Conservation (phyloP, 2,888 invertebrate species). For the Proisotoma minuta region DNA sequence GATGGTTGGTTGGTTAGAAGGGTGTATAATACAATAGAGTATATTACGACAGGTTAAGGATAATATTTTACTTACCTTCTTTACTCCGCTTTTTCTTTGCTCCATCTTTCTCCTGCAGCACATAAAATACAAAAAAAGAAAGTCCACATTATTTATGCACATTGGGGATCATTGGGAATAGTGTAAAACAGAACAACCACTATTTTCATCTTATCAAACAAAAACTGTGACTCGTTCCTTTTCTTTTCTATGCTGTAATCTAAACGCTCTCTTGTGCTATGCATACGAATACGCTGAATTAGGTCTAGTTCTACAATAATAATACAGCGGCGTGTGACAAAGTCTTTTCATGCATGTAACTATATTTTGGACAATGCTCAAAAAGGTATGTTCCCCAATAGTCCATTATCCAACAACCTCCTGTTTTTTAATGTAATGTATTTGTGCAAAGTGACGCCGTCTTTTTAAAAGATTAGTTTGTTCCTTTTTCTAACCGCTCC, state of each 20-base stretch:
- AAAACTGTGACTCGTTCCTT: background rate
- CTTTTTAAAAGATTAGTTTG: too few species aligned
- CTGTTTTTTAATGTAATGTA: too few species aligned
- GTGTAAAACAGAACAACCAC: slow-evolving; percentile 19
- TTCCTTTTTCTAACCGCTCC: too few species aligned
- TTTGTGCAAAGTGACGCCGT: too few species aligned
- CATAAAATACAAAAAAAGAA: slow-evolving; percentile 18
- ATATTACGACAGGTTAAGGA: slow-evolving; percentile 19
- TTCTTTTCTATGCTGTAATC: background rate
- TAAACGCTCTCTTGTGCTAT: slow-evolving; percentile 6
- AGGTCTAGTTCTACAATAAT: too few species aligned
- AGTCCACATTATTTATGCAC: slow-evolving; percentile 37
- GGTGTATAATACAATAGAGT: slow-evolving; percentile 7
- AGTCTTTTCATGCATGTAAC: too few species aligned
- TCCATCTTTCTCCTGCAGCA: slow-evolving; percentile 67
- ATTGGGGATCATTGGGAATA: slow-evolving; percentile 25
- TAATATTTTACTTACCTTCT: slow-evolving; percentile 65
- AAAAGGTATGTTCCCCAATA: too few species aligned
- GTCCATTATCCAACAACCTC: too few species aligned
- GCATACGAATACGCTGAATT: slow-evolving; percentile 1
- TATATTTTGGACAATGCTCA: too few species aligned
- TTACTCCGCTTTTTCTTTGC: slow-evolving; percentile 81
- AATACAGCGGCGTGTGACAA: too few species aligned
- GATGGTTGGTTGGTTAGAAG: background rate
- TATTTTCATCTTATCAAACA: slow-evolving; percentile 21